phyloP scores from a whole-genome alignment of 2,888 invertebrate species.

The Xanthorhoe designata region DNA sequence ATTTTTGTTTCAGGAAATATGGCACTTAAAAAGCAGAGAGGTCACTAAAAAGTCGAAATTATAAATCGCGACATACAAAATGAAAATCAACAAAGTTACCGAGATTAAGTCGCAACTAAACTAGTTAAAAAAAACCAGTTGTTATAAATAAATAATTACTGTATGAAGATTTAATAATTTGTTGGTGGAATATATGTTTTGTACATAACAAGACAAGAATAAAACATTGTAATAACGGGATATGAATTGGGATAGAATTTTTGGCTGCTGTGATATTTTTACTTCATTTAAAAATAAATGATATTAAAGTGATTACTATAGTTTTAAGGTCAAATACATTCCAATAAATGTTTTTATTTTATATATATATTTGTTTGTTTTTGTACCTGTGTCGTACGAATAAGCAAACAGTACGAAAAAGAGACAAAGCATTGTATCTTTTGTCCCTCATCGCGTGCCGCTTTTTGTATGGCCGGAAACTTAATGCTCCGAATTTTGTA shows the following conservation, averaged over 20 bases:
- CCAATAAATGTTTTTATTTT: slow-evolving; percentile 9
- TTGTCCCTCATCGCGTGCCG: too few relatives aligned
- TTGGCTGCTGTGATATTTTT: slow-evolving; percentile 6
- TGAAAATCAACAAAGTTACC: neutral
- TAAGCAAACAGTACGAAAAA: too few relatives aligned
- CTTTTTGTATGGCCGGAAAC: too few relatives aligned
- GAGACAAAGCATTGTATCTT: too few relatives aligned
- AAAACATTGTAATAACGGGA: neutral
- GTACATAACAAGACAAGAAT: too few relatives aligned
- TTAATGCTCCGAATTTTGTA: too few relatives aligned
- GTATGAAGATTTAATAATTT: too few relatives aligned
- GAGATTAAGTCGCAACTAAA: neutral
- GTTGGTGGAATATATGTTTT: too few relatives aligned
- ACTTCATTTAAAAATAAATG: neutral
- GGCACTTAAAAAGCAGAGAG: slow-evolving; percentile 68
- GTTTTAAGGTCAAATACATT: slow-evolving; percentile 6
- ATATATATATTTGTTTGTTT: neutral
- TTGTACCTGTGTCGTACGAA: too few relatives aligned
- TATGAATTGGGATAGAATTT: neutral
- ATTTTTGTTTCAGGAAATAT: slow-evolving; percentile 70
- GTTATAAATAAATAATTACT: neutral
- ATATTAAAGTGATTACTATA: neutral
- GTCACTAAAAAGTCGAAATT: slow-evolving; percentile 63
- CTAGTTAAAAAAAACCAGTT: neutral
- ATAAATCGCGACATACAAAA: neutral